Base-by-base conservation (phyloP, 2,113 vertebrate genomes). In the Gadus macrocephalus region DNA sequence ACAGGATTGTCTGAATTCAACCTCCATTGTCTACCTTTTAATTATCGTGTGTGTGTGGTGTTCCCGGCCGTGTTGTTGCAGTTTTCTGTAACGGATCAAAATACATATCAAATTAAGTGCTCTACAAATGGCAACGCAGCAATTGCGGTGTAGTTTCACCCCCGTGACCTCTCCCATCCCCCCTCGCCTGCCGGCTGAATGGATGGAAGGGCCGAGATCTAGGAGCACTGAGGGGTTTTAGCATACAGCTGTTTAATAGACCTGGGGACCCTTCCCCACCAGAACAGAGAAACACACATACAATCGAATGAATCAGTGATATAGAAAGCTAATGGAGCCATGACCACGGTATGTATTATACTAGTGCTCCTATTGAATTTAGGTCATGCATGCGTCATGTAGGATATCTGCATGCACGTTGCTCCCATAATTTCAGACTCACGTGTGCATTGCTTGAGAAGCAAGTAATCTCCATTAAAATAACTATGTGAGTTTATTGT, bases 181-280 rank as follows among this genome's bases (percentile, higher is more conserved):
- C 84, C 79, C 67, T 20, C 25, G n/a, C 62, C 59, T 64, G 67
- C 58, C 28, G 35, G 22, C 66, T 75, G 73, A 83, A 81, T 78
- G 79, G 70, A 35, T 85, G 35, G 64, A 82, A 74, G 83, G 83
- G 79, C 84, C 85, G 76, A 85, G 76, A 61, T 71, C 77, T 82
- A 78, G 77, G 83, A 35, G 31, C 80, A 79, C 83, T 84, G 80
- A 78, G 79, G 66, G 79, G 78, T 68, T 86, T 89, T 90, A 79
- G 83, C 62, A 87, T 87, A 75, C 85, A 78, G 89, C 90, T 88
- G 87, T 84, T 74, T 19, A 35, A 81, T 59, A 82, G 65, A 74
- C 80, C 73, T 71, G 69, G 53, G 66, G 64, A 53, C 56, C 59
- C 66, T 28, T 75, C 58, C 7, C 17, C 6, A 59, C 17, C 7